phyloP scores from a whole-genome alignment of 2,797 vertebrate species.

The Lophotriccus pileatus region DNA sequence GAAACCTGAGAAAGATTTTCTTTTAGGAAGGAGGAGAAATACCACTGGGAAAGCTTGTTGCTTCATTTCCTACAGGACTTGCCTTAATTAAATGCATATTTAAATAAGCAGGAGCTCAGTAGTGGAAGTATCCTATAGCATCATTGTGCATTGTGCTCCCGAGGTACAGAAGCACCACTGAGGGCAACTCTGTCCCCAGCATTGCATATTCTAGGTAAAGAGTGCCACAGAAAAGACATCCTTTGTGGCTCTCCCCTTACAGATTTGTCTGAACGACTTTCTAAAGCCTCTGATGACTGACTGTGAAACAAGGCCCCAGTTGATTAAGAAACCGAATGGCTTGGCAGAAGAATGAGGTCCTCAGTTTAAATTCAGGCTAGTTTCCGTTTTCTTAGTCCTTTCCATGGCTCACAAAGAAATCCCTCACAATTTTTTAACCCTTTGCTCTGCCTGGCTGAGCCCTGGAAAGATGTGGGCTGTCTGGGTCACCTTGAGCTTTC shows the following conservation, averaged over 20 bases:
- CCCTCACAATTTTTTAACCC: conserved; percentile 17
- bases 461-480: not conserved
- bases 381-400: conserved; percentile 42
- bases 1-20: conserved; percentile 6
- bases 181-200: not conserved
- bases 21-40: not conserved
- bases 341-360: conserved; percentile 51
- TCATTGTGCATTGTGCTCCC: conserved; percentile 45
- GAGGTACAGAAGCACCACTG: conserved; percentile 36
- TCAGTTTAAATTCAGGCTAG: conserved; percentile 56
- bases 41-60: not conserved
- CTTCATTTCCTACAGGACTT: not conserved
- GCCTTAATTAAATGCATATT: conserved; percentile 24
- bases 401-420: not conserved
- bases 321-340: conserved; percentile 34
- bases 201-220: conserved; percentile 4
- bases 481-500: not conserved
- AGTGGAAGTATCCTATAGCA: conserved; percentile 21
- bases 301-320: conserved; percentile 54
- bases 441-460: not conserved
- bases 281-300: conserved; percentile 33
- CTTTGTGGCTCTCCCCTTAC: conserved; percentile 34
- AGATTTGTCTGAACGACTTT: not conserved
- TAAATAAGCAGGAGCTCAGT: conserved; percentile 23
- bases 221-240: conserved; percentile 16